These are phyloP conservation scores for Drosophila equinoxialis DNA, from an alignment of 1,140 invertebrate species.

Conservation along the genomic window DNA sequence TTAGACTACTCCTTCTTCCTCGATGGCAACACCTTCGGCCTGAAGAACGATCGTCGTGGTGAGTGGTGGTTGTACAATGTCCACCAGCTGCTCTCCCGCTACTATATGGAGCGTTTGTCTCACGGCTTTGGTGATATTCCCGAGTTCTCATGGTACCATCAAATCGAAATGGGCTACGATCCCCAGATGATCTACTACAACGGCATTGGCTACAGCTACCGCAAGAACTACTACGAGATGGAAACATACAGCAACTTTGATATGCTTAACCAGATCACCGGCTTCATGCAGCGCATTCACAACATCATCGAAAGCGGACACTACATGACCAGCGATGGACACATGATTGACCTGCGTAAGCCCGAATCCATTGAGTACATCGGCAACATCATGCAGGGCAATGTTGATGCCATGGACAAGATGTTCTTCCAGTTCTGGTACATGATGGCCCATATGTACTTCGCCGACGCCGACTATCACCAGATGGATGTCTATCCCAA, in stretches of 20 bases:
- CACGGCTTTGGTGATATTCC: constrained; percentile 86
- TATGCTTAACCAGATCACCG: constrained; percentile 84
- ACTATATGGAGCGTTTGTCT: constrained; percentile 87
- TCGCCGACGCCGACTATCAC: constrained; percentile 71
- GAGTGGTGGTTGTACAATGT: constrained; percentile 86
- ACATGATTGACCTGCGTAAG: constrained; percentile 79
- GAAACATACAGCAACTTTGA: constrained; percentile 86
- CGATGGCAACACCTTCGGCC: constrained; percentile 84
- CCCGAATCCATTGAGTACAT: constrained; percentile 85
- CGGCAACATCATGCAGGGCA: constrained; percentile 84
- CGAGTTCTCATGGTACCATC: constrained; percentile 84
- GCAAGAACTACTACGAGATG: constrained; percentile 85
- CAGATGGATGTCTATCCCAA: constrained; percentile 83
- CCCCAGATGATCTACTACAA: constrained; percentile 86
- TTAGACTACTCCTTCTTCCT: constrained; percentile 87
- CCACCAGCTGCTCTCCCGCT: constrained; percentile 86
- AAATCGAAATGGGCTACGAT: constrained; percentile 85
- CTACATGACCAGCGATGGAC: constrained; percentile 84
- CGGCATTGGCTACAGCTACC: constrained; percentile 86
- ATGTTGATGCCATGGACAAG: constrained; percentile 83
- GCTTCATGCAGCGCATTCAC: constrained; percentile 86
- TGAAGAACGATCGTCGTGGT: constrained; percentile 85
- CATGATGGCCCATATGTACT: constrained; percentile 70
- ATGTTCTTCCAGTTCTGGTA: constrained; percentile 83
- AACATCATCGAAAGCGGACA: constrained; percentile 87